A percentile compares a stretch with the other conserved stretches of the same genome.
Conservation (phyloP, 1,140 invertebrate genomes). For the Drosophila sechellia region DNA sequence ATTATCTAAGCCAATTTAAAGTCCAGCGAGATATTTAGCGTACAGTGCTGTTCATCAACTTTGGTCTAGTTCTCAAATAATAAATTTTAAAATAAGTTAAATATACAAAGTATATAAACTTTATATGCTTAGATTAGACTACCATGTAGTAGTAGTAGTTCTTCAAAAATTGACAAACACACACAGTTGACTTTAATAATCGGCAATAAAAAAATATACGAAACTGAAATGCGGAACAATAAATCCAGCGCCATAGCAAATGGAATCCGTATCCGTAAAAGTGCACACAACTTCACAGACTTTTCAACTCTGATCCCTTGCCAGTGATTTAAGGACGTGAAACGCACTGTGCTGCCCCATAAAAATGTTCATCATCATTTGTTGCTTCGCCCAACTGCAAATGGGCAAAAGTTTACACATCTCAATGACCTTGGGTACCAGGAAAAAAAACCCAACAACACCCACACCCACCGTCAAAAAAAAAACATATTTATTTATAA, state of each 20-base stretch:
- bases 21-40: not conserved
- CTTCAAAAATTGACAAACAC: not conserved
- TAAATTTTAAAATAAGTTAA: not conserved
- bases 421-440: slow-evolving; percentile 48
- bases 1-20: slow-evolving; percentile 74
- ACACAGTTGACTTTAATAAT: not conserved
- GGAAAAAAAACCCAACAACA: slow-evolving; percentile 8
- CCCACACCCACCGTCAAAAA: slow-evolving; percentile 2
- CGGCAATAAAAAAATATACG: not conserved
- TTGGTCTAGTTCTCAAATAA: not conserved
- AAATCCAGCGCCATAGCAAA: slow-evolving; percentile 17
- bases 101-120: not conserved
- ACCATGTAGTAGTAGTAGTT: no score
- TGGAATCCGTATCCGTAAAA: slow-evolving; percentile 26
- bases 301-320: slow-evolving; percentile 43
- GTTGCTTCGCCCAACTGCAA: slow-evolving; percentile 54
- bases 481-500: slow-evolving; percentile 55
- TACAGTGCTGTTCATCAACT: slow-evolving; percentile 9
- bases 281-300: slow-evolving; percentile 34
- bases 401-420: slow-evolving; percentile 55
- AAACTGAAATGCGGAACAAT: slow-evolving; percentile 14
- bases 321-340: slow-evolving; percentile 49
- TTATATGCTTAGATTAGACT: no score
- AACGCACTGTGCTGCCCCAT: slow-evolving; percentile 45
- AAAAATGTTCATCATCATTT: slow-evolving; percentile 57